Conservation (phyloP, 2,888 invertebrate species). For the Synergus umbraculus region DNA sequence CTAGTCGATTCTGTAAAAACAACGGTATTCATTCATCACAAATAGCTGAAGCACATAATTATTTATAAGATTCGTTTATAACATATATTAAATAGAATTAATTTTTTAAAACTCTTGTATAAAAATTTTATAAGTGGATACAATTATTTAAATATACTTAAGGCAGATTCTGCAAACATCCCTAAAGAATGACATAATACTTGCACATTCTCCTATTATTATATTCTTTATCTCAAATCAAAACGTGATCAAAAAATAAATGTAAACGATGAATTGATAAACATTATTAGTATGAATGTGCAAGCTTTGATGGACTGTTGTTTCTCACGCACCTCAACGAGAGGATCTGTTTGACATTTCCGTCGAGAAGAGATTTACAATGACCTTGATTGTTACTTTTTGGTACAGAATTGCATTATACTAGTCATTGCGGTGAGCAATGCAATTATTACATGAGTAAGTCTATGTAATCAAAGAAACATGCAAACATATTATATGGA, state of each 20-base stretch:
- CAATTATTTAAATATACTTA: no score
- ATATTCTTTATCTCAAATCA: not conserved
- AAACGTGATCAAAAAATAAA: not conserved
- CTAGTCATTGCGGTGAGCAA: conserved; percentile 12
- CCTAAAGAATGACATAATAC: not conserved
- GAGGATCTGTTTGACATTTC: not conserved
- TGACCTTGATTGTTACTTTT: conserved; percentile 36
- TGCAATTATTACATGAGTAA: conserved; percentile 37
- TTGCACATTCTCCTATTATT: not conserved
- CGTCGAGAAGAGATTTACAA: not conserved
- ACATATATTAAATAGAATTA: no score
- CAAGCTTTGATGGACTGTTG: not conserved
- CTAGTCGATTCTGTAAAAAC: no score
- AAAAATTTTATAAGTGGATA: no score
- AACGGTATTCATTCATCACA: no score
- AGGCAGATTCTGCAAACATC: not conserved
- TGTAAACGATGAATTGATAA: not conserved
- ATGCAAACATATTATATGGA: conserved; percentile 29
- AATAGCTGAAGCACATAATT: no score
- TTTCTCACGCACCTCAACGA: not conserved
- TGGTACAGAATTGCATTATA: conserved; percentile 22
- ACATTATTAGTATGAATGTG: not conserved
- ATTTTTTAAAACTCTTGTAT: no score
- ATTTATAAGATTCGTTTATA: no score
- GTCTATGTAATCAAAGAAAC: conserved; percentile 34